Percentiles rank a stretch among this genome's conserved stretches.
These are phyloP conservation scores for Tricholaema leucomelas DNA, from an alignment of 2,113 vertebrate species.

Conservation along the genomic window DNA sequence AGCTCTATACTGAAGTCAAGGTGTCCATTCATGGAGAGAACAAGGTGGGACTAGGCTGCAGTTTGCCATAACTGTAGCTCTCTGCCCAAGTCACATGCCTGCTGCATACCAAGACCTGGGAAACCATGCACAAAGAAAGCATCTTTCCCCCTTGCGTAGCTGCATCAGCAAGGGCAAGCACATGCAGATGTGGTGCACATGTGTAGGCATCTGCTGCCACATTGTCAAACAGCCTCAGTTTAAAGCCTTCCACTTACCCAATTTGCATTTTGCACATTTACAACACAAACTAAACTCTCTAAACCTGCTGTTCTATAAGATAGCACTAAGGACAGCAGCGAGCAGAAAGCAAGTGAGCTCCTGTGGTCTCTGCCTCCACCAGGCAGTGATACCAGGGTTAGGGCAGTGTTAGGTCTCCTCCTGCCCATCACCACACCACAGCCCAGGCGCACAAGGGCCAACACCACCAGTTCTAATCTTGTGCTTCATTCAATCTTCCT, in stretches of 20 bases:
- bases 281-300: neutral
- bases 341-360: neutral
- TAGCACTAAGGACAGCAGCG: neutral
- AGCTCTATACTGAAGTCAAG: neutral
- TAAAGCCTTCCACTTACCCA: neutral
- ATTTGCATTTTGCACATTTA: neutral
- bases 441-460: neutral
- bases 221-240: neutral
- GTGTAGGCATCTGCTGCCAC: neutral
- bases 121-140: neutral
- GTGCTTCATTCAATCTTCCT: neutral
- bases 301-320: neutral
- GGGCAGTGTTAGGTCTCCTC: neutral
- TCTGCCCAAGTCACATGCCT: neutral
- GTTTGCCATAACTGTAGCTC: neutral
- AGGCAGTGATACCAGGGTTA: neutral
- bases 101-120: neutral
- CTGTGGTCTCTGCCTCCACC: neutral
- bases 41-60: neutral
- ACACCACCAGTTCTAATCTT: neutral
- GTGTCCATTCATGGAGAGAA: neutral
- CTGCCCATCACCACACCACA: neutral
- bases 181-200: neutral
- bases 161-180: neutral
- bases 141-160: neutral